phyloP scores from a whole-genome alignment of 2,888 invertebrate genomes.

The Marronus borbonicus region DNA sequence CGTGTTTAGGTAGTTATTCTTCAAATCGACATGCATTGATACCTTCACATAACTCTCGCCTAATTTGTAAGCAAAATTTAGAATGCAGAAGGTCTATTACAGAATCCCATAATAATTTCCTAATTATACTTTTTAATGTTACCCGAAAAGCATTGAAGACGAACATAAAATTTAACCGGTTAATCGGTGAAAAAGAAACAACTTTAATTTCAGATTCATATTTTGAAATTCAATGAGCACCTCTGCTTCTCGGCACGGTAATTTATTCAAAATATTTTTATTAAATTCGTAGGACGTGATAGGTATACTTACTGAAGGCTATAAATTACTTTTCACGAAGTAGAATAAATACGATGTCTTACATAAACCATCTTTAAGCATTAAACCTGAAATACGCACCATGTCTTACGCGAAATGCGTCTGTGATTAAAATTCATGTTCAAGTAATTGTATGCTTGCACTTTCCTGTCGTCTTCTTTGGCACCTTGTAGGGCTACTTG shows the following conservation, averaged over 20 bases:
- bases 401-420: no score
- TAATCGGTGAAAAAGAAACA: not conserved
- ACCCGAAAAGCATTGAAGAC: not conserved
- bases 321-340: not conserved
- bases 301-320: not conserved
- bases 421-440: no score
- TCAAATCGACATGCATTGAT: no score
- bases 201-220: not conserved
- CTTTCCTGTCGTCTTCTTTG: no score
- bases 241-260: not conserved
- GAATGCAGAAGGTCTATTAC: not conserved
- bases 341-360: no score
- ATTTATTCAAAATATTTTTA: slow-evolving; percentile 30
- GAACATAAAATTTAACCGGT: not conserved
- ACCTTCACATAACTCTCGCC: not conserved
- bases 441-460: no score
- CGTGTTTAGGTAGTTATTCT: no score
- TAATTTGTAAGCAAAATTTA: not conserved
- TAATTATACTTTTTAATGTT: slow-evolving; percentile 13
- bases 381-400: no score
- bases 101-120: not conserved
- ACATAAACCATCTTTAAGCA: no score
- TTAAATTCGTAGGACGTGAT: slow-evolving; percentile 2
- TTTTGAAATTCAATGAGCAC: not conserved
- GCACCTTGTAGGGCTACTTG: no score